These are phyloP conservation scores for Athene cunicularia DNA, from an alignment of 2,113 vertebrate genomes.

Conservation along the genomic window DNA sequence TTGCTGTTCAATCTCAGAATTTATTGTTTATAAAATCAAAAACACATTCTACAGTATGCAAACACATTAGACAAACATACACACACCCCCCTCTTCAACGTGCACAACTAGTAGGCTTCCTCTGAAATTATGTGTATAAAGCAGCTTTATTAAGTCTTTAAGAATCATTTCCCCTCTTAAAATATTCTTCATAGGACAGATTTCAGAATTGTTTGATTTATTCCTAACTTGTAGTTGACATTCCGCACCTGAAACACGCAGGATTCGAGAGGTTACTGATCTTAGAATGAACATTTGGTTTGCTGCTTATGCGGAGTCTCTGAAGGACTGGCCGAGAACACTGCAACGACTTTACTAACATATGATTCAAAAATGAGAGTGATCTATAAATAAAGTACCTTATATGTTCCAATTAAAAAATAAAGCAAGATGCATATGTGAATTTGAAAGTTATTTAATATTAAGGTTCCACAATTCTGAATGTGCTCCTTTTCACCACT, in stretches of 20 bases:
- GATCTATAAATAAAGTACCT: background rate
- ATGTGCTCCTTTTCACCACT: background rate
- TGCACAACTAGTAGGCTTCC: background rate
- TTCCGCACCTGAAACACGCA: background rate
- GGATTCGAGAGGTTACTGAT: background rate
- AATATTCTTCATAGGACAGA: background rate
- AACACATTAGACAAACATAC: background rate
- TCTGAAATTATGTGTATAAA: background rate
- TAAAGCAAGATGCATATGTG: background rate
- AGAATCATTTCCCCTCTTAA: background rate
- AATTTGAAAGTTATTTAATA: background rate
- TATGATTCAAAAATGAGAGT: background rate
- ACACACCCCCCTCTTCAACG: background rate
- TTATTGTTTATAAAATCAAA: slow-evolving; percentile 73
- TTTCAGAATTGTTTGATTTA: background rate
- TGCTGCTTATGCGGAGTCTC: background rate
- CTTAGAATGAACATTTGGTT: background rate
- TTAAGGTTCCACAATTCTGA: background rate
- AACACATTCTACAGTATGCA: slow-evolving; percentile 44
- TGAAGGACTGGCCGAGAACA: background rate
- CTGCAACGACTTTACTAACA: background rate
- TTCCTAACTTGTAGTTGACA: background rate
- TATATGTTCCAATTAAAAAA: background rate
- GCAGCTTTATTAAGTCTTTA: background rate
- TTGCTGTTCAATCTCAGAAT: slow-evolving; percentile 59